Evolutionary conservation across 2,888 invertebrate genomes (phyloP).

Genomic region (Rugalucina vietnamica): DNA sequence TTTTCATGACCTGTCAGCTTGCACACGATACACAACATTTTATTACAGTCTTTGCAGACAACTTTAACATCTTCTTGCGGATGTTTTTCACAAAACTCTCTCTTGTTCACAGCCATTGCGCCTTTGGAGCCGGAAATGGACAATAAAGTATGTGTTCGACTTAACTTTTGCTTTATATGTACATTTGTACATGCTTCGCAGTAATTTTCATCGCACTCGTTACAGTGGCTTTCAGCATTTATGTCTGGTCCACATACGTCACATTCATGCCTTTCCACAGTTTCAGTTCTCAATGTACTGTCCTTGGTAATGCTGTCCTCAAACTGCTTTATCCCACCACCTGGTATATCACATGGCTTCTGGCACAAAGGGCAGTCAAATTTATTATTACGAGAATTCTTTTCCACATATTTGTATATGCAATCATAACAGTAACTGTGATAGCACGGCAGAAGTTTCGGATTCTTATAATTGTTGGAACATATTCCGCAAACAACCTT

Average conservation of each 20-base stretch:
- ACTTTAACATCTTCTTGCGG: slow-evolving; percentile 17
- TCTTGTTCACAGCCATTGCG: neutral
- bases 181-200: neutral
- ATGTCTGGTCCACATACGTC: slow-evolving; percentile 7
- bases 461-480: neutral
- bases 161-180: neutral
- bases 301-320: neutral
- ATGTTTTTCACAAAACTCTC: neutral
- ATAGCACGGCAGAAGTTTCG: neutral
- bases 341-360: neutral
- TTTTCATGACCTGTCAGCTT: slow-evolving; percentile 21
- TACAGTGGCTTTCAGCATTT: neutral
- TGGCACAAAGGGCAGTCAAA: neutral
- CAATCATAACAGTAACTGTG: neutral
- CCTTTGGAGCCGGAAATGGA: neutral
- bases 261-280: neutral
- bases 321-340: slow-evolving; percentile 13
- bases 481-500: neutral
- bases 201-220: neutral
- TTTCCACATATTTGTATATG: neutral
- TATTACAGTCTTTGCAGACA: slow-evolving; percentile 12
- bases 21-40: slow-evolving; percentile 12
- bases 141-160: neutral
- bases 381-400: neutral
- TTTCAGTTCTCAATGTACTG: neutral